These are phyloP conservation scores for Cordilura impudica DNA, from an alignment of 2,888 invertebrate species.

Conservation along the genomic window DNA sequence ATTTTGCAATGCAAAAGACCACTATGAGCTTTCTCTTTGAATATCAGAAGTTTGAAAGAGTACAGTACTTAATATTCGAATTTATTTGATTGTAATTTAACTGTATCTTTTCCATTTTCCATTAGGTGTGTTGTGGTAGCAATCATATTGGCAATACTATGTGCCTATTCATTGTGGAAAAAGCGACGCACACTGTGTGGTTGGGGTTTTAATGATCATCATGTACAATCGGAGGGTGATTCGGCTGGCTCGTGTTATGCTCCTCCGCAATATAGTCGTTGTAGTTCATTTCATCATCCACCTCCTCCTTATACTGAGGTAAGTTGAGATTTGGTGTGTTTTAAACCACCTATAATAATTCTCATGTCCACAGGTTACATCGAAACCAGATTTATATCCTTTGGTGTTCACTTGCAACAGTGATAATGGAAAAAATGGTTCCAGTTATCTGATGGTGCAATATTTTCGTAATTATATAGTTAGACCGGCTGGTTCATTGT, in stretches of 20 bases:
- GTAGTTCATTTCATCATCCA: conserved; percentile 89
- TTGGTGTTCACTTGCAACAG: conserved; percentile 89
- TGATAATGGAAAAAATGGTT: conserved; percentile 84
- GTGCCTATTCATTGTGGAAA: conserved; percentile 84
- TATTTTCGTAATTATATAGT: conserved; percentile 89
- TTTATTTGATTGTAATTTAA: background rate
- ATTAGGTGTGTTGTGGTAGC: conserved; percentile 84
- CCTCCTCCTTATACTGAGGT: conserved; percentile 93
- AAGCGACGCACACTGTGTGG: conserved; percentile 78
- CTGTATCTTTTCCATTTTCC: background rate
- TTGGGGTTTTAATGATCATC: conserved; percentile 79
- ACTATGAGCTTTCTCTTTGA: conserved; percentile 71
- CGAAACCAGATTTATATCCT: conserved; percentile 91
- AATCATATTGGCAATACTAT: conserved; percentile 84
- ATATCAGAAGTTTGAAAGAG: conserved; percentile 68
- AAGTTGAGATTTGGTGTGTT: conserved; percentile 63
- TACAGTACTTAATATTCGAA: conserved; percentile 66
- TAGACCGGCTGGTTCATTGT: conserved; percentile 86
- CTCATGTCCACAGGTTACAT: conserved; percentile 83
- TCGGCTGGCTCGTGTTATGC: conserved; percentile 89
- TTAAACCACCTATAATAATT: background rate
- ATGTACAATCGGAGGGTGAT: conserved; percentile 84
- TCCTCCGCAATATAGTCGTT: conserved; percentile 90
- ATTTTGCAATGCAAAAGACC: too few relatives aligned
- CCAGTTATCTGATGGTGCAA: conserved; percentile 90